phyloP scores from a whole-genome alignment of 2,113 vertebrate species.

The Tetrax tetrax region DNA sequence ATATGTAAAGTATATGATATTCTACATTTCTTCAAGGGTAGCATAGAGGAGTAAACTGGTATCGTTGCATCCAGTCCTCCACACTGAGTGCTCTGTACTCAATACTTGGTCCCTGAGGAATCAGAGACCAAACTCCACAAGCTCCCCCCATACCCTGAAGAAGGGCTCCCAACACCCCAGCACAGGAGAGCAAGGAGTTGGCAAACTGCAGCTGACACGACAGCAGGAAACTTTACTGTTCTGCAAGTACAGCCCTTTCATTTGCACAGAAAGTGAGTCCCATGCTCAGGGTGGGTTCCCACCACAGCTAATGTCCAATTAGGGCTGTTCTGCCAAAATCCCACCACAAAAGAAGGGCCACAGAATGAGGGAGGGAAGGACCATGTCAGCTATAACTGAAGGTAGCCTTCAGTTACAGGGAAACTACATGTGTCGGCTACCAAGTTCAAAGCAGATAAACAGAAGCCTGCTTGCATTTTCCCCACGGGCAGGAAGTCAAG shows the following conservation, averaged over 20 bases:
- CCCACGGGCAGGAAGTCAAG: background rate
- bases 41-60: background rate
- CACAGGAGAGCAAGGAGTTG: background rate
- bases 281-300: background rate
- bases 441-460: background rate
- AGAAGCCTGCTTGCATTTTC: background rate
- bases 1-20: background rate
- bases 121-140: background rate
- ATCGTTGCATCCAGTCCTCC: background rate
- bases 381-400: background rate
- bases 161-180: background rate
- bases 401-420: background rate
- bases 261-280: background rate
- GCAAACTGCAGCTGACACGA: background rate
- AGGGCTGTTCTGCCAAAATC: background rate
- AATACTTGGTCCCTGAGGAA: background rate
- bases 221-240: background rate
- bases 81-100: background rate
- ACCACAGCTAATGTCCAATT: background rate
- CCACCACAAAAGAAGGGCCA: background rate
- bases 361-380: background rate
- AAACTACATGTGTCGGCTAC: background rate
- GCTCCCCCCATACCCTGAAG: fast-evolving
- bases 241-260: fast-evolving
- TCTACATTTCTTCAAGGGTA: background rate